Evolutionary conservation across 2,113 vertebrate genomes (phyloP).

Genomic region (Stegostoma tigrinum): DNA sequence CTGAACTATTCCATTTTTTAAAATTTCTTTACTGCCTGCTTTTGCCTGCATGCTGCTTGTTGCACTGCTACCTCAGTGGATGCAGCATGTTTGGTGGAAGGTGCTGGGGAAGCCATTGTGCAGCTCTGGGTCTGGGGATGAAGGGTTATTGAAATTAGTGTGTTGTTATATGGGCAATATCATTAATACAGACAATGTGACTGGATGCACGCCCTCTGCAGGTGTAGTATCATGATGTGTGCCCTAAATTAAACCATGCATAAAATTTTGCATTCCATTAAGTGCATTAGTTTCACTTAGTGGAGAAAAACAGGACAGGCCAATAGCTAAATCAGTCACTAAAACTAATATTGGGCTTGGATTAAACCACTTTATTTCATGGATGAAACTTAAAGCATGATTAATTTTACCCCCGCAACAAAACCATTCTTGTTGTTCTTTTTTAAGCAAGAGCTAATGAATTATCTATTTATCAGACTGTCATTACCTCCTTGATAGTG

Average conservation of each 20-base stretch:
- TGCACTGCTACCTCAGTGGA: background rate
- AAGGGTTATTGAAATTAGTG: background rate
- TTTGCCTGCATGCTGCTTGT: background rate
- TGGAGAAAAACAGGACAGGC: background rate
- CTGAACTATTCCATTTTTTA: background rate
- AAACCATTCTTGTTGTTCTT: background rate
- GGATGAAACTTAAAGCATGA: background rate
- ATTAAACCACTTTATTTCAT: background rate
- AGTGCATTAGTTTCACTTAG: background rate
- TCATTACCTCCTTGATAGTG: background rate
- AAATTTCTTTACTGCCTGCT: background rate
- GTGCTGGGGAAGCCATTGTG: background rate
- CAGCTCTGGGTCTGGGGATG: background rate
- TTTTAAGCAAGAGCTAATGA: background rate
- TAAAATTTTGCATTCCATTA: background rate
- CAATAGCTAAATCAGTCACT: background rate
- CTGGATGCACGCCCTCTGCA: background rate
- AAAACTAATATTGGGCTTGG: background rate
- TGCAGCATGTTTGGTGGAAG: background rate
- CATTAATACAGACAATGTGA: background rate
- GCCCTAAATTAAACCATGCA: background rate
- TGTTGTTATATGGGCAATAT: background rate
- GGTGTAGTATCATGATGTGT: too few species aligned
- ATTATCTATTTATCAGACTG: background rate
- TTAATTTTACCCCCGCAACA: background rate